A percentile compares a stretch with the other conserved stretches of the same genome.
These are phyloP conservation scores for Tyrophagus putrescentiae DNA, from an alignment of 1,140 invertebrate species.

Conservation along the genomic window DNA sequence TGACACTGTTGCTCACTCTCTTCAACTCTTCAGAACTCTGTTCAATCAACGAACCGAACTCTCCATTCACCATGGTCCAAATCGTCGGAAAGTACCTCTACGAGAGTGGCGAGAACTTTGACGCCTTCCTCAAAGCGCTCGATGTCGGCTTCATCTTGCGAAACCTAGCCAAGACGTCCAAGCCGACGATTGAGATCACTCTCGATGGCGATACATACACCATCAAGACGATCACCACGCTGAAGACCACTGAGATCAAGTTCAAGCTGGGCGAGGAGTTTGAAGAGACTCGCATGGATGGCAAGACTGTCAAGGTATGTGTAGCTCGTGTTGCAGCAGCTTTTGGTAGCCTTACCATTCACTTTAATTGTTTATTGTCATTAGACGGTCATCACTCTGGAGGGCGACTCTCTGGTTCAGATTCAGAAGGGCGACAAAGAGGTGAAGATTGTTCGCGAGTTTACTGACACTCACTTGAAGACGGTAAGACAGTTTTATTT, in stretches of 20 bases:
- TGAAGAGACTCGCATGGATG: constrained; percentile 68
- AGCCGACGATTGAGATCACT: constrained; percentile 9
- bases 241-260: constrained; percentile 58
- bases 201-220: constrained; percentile 38
- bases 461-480: constrained; percentile 17
- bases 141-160: constrained; percentile 15
- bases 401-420: constrained; percentile 47
- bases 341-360: background rate
- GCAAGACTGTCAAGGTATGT: constrained; percentile 51
- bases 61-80: background rate
- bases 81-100: constrained; percentile 7
- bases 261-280: constrained; percentile 68
- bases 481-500: too few relatives aligned
- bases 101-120: constrained; percentile 9
- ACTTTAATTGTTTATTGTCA: background rate
- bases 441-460: constrained; percentile 20
- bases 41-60: background rate
- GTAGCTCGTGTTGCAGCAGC: too few relatives aligned
- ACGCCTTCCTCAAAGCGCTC: constrained; percentile 17
- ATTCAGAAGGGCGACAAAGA: constrained; percentile 39
- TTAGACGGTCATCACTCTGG: background rate
- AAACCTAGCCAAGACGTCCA: constrained; percentile 17
- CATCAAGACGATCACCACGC: constrained; percentile 60
- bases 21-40: background rate
- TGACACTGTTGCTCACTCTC: background rate